phyloP scores from a whole-genome alignment of 1,140 invertebrate genomes.

The Akabosia matsudoensis region DNA sequence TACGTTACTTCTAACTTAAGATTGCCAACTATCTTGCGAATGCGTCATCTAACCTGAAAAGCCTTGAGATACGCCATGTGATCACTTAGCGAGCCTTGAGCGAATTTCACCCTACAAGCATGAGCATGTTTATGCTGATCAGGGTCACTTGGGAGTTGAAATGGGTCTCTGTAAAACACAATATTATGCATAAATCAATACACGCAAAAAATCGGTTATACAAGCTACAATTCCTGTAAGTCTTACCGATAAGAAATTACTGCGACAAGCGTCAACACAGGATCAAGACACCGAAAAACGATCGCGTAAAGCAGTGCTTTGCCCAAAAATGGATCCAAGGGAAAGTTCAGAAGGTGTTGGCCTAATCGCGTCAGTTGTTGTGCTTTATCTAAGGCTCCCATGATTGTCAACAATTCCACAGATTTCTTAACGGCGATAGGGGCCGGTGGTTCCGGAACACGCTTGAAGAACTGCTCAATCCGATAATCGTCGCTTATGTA shows the following conservation, averaged over 20 bases:
- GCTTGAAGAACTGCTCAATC: slow-evolving; percentile 75
- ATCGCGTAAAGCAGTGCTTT: slow-evolving; percentile 81
- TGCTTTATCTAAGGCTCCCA: slow-evolving; percentile 76
- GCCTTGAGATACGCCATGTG: slow-evolving; percentile 81
- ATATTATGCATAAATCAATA: neutral
- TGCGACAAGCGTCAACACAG: slow-evolving; percentile 87
- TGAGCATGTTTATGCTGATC: slow-evolving; percentile 62
- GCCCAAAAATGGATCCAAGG: slow-evolving; percentile 83
- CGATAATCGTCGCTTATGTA: slow-evolving; percentile 70
- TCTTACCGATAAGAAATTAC: slow-evolving; percentile 73
- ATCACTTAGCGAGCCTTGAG: slow-evolving; percentile 78
- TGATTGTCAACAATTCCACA: slow-evolving; percentile 70
- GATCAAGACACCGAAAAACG: slow-evolving; percentile 89
- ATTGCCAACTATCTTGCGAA: too few species aligned
- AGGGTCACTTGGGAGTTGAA: slow-evolving; percentile 68
- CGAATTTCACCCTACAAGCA: slow-evolving; percentile 65
- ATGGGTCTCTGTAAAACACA: slow-evolving; percentile 65
- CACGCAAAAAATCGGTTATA: neutral
- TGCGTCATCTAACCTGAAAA: slow-evolving; percentile 66
- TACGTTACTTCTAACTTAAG: too few species aligned
- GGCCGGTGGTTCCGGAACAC: slow-evolving; percentile 80
- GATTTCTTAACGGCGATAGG: slow-evolving; percentile 70
- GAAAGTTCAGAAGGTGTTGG: slow-evolving; percentile 78
- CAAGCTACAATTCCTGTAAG: neutral
- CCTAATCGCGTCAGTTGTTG: slow-evolving; percentile 85